A percentile compares a stretch with the other conserved stretches of the same genome.
Evolutionary conservation across 1,140 invertebrate genomes (phyloP).

Genomic region (Anoplolepis gracilipes): DNA sequence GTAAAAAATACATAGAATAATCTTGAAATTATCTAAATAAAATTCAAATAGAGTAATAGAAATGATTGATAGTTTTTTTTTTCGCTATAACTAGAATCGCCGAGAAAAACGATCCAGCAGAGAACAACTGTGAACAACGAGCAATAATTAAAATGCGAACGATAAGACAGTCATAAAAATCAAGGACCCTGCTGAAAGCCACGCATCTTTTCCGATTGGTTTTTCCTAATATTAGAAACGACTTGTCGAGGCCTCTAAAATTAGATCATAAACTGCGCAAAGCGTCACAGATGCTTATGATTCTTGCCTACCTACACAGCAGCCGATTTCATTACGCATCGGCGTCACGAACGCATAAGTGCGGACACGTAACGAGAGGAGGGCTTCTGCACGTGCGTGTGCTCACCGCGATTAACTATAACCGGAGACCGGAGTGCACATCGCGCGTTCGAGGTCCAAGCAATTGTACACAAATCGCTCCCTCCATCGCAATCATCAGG

Average conservation of each 20-base stretch:
- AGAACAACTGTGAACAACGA: neutral
- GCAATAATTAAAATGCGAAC: conserved; percentile 18
- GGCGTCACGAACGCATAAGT: conserved; percentile 13
- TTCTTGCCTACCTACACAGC: conserved; percentile 10
- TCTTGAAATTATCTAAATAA: neutral
- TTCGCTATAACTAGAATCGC: too few relatives aligned
- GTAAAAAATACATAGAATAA: neutral
- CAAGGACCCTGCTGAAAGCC: neutral
- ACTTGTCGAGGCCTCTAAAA: conserved; percentile 33
- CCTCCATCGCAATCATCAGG: conserved; percentile 18
- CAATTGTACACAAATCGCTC: conserved; percentile 64
- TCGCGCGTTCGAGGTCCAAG: conserved; percentile 61
- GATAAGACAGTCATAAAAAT: neutral
- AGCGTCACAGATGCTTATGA: conserved; percentile 28
- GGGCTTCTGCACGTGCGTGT: conserved; percentile 35
- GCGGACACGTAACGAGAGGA: conserved; percentile 6
- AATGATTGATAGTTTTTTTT: too few relatives aligned
- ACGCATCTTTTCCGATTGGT: neutral
- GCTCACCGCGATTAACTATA: conserved; percentile 58
- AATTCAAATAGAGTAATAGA: too few relatives aligned
- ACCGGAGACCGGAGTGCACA: conserved; percentile 12
- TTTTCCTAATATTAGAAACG: conserved; percentile 21
- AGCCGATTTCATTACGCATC: conserved; percentile 43
- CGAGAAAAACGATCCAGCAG: neutral
- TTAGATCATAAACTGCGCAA: neutral